These are phyloP conservation scores for Hypsibius dujardini DNA, from an alignment of 1,140 invertebrate species.

Conservation along the genomic window DNA sequence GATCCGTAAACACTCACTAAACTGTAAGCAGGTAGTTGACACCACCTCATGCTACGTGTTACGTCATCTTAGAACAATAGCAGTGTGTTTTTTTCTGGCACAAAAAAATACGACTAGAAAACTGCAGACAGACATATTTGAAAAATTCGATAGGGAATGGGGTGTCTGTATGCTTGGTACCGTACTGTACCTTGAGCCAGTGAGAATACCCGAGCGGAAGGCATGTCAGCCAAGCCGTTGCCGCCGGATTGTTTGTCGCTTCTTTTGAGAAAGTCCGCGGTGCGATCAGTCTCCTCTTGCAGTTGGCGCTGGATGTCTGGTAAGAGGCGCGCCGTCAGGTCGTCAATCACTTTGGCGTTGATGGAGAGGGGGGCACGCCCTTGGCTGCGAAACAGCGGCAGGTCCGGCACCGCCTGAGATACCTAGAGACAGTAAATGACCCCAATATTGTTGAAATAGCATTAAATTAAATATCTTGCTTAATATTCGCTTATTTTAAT, in stretches of 20 bases:
- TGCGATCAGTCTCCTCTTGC: background rate
- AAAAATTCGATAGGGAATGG: background rate
- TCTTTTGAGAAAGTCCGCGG: background rate
- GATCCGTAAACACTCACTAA: too few relatives aligned
- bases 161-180: too few relatives aligned
- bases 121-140: background rate
- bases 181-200: background rate
- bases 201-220: background rate
- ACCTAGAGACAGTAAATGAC: background rate
- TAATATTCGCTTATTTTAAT: too few relatives aligned
- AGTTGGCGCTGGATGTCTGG: constrained; percentile 1
- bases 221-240: background rate
- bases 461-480: too few relatives aligned
- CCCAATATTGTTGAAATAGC: too few relatives aligned
- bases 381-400: background rate
- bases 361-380: background rate
- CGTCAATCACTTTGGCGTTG: constrained; percentile 15
- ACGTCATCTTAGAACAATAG: too few relatives aligned
- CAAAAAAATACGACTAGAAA: too few relatives aligned
- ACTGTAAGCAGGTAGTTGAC: too few relatives aligned
- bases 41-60: too few relatives aligned
- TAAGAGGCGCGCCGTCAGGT: background rate
- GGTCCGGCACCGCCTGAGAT: background rate
- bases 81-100: too few relatives aligned
- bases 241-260: background rate